These are phyloP conservation scores for Paracanthobrama guichenoti DNA, from an alignment of 2,113 vertebrate genomes.

Conservation along the genomic window DNA sequence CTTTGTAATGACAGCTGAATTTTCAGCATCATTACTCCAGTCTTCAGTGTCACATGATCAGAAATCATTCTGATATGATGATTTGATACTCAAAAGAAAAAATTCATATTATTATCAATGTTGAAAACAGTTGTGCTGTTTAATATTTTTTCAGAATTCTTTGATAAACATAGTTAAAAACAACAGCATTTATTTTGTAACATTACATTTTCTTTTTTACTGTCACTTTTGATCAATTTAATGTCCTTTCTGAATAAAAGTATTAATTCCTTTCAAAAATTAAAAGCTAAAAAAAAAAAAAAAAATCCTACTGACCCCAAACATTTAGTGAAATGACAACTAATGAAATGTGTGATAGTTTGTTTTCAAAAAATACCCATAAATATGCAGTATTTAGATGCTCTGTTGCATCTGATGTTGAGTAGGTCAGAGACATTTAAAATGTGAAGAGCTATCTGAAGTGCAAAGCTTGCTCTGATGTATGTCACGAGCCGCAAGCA, in stretches of 20 bases:
- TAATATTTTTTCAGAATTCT: not conserved
- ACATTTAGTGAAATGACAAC: not conserved
- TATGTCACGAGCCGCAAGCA: not conserved
- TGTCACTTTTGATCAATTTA: not conserved
- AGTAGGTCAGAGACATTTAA: not conserved
- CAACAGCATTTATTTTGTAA: not conserved
- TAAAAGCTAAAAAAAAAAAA: no score
- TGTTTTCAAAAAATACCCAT: not conserved
- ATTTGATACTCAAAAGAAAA: not conserved
- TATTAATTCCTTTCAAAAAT: no score
- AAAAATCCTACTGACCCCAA: no score
- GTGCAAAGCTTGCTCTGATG: not conserved
- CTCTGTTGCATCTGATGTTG: not conserved
- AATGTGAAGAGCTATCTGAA: conserved; percentile 12
- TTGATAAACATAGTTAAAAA: not conserved
- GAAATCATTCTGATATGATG: not conserved
- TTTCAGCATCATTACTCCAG: not conserved
- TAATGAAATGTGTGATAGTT: not conserved
- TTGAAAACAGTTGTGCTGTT: not conserved
- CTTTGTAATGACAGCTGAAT: not conserved
- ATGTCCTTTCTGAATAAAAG: no score
- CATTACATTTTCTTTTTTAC: not conserved
- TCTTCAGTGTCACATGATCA: not conserved
- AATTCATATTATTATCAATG: not conserved
- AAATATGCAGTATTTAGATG: not conserved